Conservation (phyloP, 2,113 vertebrate genomes). For the Indicator indicator region DNA sequence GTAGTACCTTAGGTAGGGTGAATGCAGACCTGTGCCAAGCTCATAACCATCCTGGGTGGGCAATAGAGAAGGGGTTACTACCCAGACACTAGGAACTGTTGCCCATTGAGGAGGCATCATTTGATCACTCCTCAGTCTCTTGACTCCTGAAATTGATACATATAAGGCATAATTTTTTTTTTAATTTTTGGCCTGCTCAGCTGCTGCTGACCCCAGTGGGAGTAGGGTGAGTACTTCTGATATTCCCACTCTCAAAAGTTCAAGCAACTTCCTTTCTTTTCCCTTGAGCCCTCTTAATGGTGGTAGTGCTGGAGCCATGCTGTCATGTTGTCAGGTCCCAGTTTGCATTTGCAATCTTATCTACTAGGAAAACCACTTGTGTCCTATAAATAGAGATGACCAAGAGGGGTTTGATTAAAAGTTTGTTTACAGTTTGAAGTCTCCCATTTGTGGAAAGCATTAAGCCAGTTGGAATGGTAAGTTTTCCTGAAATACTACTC, state of each 20-base stretch:
- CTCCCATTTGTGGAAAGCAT: background rate
- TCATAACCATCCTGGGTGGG: background rate
- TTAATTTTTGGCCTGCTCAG: background rate
- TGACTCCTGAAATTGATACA: background rate
- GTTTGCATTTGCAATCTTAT: background rate
- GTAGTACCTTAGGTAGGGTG: background rate
- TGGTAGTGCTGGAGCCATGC: background rate
- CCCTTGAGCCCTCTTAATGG: constrained; percentile 35
- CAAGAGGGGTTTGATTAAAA: background rate
- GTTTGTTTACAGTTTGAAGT: background rate
- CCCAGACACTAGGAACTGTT: background rate
- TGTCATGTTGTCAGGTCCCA: background rate
- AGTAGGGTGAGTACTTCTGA: background rate
- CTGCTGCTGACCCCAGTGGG: constrained; percentile 50
- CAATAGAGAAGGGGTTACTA: background rate
- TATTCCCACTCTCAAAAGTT: constrained; percentile 27
- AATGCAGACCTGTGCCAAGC: background rate
- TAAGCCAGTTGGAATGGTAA: background rate
- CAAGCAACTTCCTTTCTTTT: constrained; percentile 51
- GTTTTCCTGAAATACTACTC: background rate
- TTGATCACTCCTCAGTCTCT: background rate
- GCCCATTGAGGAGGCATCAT: background rate
- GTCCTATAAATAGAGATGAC: background rate
- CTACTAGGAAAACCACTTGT: background rate
- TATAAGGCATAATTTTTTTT: background rate